Evolutionary conservation across 2,113 vertebrate genomes (phyloP).

Genomic region (Malurus elegans): DNA sequence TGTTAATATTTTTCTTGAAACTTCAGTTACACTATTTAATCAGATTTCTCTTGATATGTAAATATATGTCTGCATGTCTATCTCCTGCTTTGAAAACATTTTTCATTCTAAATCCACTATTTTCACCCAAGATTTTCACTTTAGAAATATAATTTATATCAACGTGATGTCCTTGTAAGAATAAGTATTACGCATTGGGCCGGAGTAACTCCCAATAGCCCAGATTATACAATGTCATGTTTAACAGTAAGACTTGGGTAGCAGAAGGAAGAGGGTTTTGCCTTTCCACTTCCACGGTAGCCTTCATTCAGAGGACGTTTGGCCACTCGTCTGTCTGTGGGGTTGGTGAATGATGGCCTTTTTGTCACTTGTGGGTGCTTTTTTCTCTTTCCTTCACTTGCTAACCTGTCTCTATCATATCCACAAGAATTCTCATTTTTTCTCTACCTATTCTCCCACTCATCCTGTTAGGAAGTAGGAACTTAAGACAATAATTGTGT

Average conservation of each 20-base stretch:
- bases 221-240: background rate
- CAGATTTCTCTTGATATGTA: background rate
- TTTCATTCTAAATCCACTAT: background rate
- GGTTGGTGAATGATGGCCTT: background rate
- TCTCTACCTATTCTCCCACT: background rate
- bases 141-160: background rate
- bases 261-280: background rate
- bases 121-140: background rate
- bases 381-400: background rate
- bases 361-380: background rate
- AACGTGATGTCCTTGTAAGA: background rate
- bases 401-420: background rate
- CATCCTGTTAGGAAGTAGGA: background rate
- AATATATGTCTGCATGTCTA: background rate
- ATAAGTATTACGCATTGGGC: background rate
- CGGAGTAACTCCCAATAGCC: background rate
- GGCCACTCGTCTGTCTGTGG: background rate
- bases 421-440: background rate
- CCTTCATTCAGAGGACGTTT: background rate
- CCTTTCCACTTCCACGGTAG: background rate
- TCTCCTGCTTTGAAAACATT: background rate
- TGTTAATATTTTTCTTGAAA: background rate
- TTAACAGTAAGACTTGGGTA: background rate
- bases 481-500: background rate
- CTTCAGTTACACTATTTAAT: background rate